Evolutionary conservation across 1,140 invertebrate species (phyloP).

Genomic region (Teleopsis dalmanni): DNA sequence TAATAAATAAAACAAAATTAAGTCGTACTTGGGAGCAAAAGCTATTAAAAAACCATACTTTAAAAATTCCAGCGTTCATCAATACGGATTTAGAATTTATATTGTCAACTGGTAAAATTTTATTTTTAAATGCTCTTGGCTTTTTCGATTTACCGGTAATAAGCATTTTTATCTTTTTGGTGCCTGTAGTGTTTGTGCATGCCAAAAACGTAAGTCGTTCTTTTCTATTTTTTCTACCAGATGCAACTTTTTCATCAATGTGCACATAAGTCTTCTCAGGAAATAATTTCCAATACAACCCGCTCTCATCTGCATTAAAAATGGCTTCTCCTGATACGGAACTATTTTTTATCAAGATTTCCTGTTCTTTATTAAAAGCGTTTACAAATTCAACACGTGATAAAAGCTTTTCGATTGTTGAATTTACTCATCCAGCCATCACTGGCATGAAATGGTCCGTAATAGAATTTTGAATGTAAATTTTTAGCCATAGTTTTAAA

Average conservation of each 20-base stretch:
- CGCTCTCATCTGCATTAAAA: slow-evolving; percentile 44
- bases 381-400: slow-evolving; percentile 18
- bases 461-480: neutral
- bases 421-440: slow-evolving; percentile 40
- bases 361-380: slow-evolving; percentile 18
- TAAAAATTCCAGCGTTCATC: slow-evolving; percentile 32
- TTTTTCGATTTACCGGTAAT: slow-evolving; percentile 30
- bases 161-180: slow-evolving; percentile 25
- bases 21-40: slow-evolving; percentile 32
- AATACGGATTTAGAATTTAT: slow-evolving; percentile 33
- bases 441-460: slow-evolving; percentile 26
- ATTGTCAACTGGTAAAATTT: slow-evolving; percentile 26
- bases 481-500: neutral
- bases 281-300: slow-evolving; percentile 39
- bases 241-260: slow-evolving; percentile 21
- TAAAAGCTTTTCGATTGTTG: slow-evolving; percentile 34
- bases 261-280: slow-evolving; percentile 34
- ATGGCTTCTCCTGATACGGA: slow-evolving; percentile 28
- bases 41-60: slow-evolving; percentile 35
- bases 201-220: slow-evolving; percentile 17
- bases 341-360: slow-evolving; percentile 22
- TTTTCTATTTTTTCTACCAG: slow-evolving; percentile 25
- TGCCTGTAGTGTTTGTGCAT: slow-evolving; percentile 25
- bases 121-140: slow-evolving; percentile 24
- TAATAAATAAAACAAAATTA: no score